phyloP scores from a whole-genome alignment of 2,113 vertebrate genomes.

The Urocynchramus pylzowi region DNA sequence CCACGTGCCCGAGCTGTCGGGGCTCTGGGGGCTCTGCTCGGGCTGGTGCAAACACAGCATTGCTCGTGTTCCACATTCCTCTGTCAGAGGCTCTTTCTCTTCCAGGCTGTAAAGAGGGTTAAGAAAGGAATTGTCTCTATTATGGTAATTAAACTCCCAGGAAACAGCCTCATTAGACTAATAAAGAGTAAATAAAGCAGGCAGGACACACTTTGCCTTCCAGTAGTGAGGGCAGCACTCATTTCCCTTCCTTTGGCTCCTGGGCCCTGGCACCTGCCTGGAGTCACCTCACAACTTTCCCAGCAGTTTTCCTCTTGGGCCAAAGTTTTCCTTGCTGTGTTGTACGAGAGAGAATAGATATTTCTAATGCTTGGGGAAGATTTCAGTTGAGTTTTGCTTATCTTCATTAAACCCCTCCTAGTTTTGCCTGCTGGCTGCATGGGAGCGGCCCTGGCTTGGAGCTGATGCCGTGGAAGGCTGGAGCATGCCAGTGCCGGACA shows the following conservation, averaged over 20 bases:
- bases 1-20: not conserved
- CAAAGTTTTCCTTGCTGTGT: not conserved
- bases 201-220: not conserved
- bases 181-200: slow-evolving; percentile 63
- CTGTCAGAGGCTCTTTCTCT: slow-evolving; percentile 27
- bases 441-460: not conserved
- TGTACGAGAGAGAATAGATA: not conserved
- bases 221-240: not conserved
- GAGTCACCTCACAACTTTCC: not conserved
- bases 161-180: slow-evolving; percentile 68
- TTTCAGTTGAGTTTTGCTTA: not conserved
- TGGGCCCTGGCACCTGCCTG: not conserved
- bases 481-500: not conserved
- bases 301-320: not conserved
- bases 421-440: not conserved
- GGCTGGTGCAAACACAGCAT: not conserved
- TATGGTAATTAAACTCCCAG: slow-evolving; percentile 63
- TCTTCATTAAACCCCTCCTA: not conserved
- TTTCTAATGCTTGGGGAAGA: not conserved
- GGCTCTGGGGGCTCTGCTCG: not conserved
- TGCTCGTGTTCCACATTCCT: not conserved
- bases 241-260: not conserved
- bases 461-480: not conserved
- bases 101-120: slow-evolving; percentile 12
- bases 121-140: slow-evolving; percentile 52